Percentiles rank a stretch among this genome's conserved stretches.
Conservation (phyloP, 2,113 vertebrate genomes). For the Romanogobio albipinnatus region DNA sequence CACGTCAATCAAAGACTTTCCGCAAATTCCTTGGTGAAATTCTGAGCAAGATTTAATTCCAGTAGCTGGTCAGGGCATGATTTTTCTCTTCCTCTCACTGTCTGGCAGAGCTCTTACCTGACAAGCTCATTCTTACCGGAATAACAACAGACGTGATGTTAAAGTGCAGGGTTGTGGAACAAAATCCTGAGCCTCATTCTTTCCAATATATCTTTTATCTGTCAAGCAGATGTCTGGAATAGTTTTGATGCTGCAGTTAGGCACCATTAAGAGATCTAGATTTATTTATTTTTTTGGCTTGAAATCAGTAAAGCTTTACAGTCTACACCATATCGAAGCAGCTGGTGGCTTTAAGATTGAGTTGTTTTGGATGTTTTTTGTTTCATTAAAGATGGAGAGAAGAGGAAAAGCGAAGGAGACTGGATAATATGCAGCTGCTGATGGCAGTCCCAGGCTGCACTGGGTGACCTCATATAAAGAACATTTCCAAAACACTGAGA, state of each 20-base stretch:
- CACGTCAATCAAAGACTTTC: conserved; percentile 43
- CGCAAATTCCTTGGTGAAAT: conserved; percentile 53
- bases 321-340: background rate
- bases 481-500: conserved; percentile 58
- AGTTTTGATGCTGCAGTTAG: conserved; percentile 25
- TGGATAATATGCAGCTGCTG: conserved; percentile 67
- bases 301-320: conserved; percentile 1
- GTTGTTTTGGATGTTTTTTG: conserved; percentile 30
- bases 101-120: conserved; percentile 29
- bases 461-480: conserved; percentile 68
- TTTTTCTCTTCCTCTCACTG: conserved; percentile 53
- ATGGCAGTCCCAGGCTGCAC: conserved; percentile 60
- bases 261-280: conserved; percentile 12
- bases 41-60: conserved; percentile 66
- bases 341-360: conserved; percentile 53
- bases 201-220: conserved; percentile 53
- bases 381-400: background rate
- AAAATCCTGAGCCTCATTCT: conserved; percentile 39
- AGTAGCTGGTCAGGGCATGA: conserved; percentile 71
- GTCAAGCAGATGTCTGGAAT: conserved; percentile 50
- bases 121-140: conserved; percentile 27
- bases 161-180: conserved; percentile 31
- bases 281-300: background rate
- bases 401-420: conserved; percentile 35
- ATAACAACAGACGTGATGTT: conserved; percentile 37